Evolutionary conservation across 2,113 vertebrate species (phyloP), one percentile per base, ranked within the genome.

Genomic region (Rhea pennata): DNA sequence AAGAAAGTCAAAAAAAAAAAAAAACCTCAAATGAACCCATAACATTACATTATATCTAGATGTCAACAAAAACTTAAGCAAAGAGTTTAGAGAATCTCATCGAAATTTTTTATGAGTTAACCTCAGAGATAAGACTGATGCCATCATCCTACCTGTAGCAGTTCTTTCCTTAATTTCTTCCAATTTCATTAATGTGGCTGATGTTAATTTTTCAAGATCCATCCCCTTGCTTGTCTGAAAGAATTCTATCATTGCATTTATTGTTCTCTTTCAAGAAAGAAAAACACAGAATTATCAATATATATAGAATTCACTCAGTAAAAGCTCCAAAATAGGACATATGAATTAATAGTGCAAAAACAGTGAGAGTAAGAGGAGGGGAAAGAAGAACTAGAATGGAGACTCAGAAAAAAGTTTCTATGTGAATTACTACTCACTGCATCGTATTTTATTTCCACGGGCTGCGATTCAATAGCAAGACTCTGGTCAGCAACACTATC

Each of bases 121-220:
- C 12, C 4, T 83, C 20, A 12, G 17, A 1, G 17, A 1, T 23
- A 69, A 59, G 10, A 66, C 51, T 39, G 17, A 23, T 78, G 6
- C 46, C 71, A 71, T 46, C 64, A n/a, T 48, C 87, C 94, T 88
- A 99, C 99, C 99, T 97, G 98, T 94, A 48, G 99, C 98, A 3
- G 99, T 99, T 96, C 98, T 99, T 87, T 99, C 99, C 97, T 99
- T 99, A 92, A 99, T 99, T 98, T 99, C 99, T 95, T 99, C 99
- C 46, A 99, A 96, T 71, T 99, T 99, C 95, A 98, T 98, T 85
- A 99, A 98, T 0, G 99, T 99, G 74, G 99, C 99, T 8, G 99
- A 98, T 10, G 99, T 99, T 90, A 99, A 96, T 8, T 98, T 98
- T 87, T 99, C 99, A 94, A 99, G 98, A 92, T 99, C 98, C 65